Evolutionary conservation across 2,888 invertebrate species (phyloP).

Genomic region (Eupeodes luniger): DNA sequence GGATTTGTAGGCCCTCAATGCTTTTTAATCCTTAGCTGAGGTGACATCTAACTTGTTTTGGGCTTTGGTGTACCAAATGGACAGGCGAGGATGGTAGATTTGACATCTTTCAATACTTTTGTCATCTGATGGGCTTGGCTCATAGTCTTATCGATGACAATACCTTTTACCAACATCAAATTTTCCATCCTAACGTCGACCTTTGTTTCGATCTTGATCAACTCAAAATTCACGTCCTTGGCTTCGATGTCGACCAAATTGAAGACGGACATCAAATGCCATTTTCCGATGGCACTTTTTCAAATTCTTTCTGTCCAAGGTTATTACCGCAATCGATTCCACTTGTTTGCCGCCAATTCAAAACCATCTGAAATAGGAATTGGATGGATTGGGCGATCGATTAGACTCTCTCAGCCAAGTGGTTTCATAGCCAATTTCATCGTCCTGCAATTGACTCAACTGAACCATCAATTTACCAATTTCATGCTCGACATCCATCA

Average conservation of each 20-base stretch:
- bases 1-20: constrained; percentile 95
- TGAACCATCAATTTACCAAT: constrained; percentile 99
- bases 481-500: constrained; percentile 99
- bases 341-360: constrained; percentile 97
- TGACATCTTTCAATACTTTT: constrained; percentile 93
- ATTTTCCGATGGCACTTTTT: constrained; percentile 98
- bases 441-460: constrained; percentile 98
- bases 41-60: constrained; percentile 99
- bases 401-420: constrained; percentile 92
- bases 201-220: constrained; percentile 99
- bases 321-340: constrained; percentile 97
- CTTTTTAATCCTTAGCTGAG: constrained; percentile 97
- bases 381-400: constrained; percentile 99
- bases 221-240: constrained; percentile 98
- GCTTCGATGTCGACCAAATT: constrained; percentile 96
- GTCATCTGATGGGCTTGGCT: constrained; percentile 99
- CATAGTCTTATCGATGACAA: constrained; percentile 99
- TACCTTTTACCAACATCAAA: constrained; percentile 97
- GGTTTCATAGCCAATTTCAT: constrained; percentile 99
- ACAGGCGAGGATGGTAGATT: constrained; percentile 98
- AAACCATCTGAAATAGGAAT: constrained; percentile 99
- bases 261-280: constrained; percentile 98
- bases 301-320: constrained; percentile 98
- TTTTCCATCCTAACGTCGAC: constrained; percentile 98
- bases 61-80: constrained; percentile 99